Percentiles rank a stretch among this genome's conserved stretches.
Evolutionary conservation across 2,888 invertebrate genomes (phyloP).

Genomic region (Cotesia congregata): DNA sequence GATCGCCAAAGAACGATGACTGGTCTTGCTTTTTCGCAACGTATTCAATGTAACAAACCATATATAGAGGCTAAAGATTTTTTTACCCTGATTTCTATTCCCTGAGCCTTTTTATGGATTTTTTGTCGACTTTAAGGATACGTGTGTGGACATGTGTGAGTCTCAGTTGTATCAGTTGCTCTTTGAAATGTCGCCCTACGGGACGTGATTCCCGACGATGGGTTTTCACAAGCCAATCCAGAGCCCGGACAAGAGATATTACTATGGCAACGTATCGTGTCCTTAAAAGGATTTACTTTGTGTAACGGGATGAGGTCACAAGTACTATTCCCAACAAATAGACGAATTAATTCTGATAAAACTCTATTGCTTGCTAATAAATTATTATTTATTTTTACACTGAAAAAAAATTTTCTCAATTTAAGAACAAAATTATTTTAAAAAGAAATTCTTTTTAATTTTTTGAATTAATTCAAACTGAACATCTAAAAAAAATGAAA

Average conservation of each 20-base stretch:
- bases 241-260: slow-evolving; percentile 16
- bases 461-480: not conserved
- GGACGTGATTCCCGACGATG: slow-evolving; percentile 45
- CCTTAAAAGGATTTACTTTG: slow-evolving; percentile 25
- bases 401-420: not conserved
- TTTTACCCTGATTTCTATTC: slow-evolving; percentile 41
- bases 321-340: slow-evolving; percentile 29
- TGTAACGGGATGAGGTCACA: slow-evolving; percentile 20
- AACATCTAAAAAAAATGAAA: not conserved
- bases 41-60: slow-evolving; percentile 23
- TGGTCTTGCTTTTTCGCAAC: slow-evolving; percentile 39
- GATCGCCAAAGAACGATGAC: slow-evolving; percentile 51
- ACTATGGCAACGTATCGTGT: slow-evolving; percentile 23
- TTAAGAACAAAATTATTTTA: too few relatives aligned
- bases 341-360: not conserved
- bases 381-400: not conserved
- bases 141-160: not conserved
- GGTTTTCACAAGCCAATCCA: slow-evolving; percentile 3
- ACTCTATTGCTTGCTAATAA: slow-evolving; percentile 4
- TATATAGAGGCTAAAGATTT: slow-evolving; percentile 42
- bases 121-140: not conserved
- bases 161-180: slow-evolving; percentile 27
- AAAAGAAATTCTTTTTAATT: not conserved
- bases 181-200: slow-evolving; percentile 34
- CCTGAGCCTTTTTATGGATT: slow-evolving; percentile 31